Conservation (phyloP, 2,113 vertebrate genomes). For the Leptosomus discolor region DNA sequence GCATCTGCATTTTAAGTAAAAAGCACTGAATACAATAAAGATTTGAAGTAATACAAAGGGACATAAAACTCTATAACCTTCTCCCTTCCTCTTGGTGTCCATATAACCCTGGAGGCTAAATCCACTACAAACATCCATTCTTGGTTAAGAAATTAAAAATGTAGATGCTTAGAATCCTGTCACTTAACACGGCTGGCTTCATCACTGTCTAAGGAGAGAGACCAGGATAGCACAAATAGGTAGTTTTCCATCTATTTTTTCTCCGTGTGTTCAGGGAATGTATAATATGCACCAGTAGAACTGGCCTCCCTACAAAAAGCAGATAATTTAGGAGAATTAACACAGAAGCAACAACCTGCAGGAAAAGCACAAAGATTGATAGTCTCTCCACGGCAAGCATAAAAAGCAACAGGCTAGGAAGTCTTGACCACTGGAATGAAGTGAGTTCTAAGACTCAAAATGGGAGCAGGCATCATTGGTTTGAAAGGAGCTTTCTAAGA, state of each 20-base stretch:
- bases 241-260: background rate
- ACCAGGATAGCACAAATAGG: accelerated
- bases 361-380: background rate
- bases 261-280: accelerated
- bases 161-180: background rate
- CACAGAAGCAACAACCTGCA: background rate
- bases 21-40: background rate
- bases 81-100: background rate
- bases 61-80: background rate
- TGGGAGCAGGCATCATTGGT: background rate
- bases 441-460: background rate
- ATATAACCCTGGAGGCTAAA: background rate
- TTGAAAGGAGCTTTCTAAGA: background rate
- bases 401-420: background rate
- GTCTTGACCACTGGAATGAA: background rate
- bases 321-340: background rate
- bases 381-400: background rate
- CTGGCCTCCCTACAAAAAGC: background rate
- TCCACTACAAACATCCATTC: background rate
- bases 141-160: background rate
- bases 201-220: background rate
- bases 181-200: background rate
- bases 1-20: background rate
- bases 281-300: background rate
- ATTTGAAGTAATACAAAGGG: background rate